Base-by-base conservation (phyloP, 2,797 vertebrate genomes). In the Tokudaia tokunoshimensis region DNA sequence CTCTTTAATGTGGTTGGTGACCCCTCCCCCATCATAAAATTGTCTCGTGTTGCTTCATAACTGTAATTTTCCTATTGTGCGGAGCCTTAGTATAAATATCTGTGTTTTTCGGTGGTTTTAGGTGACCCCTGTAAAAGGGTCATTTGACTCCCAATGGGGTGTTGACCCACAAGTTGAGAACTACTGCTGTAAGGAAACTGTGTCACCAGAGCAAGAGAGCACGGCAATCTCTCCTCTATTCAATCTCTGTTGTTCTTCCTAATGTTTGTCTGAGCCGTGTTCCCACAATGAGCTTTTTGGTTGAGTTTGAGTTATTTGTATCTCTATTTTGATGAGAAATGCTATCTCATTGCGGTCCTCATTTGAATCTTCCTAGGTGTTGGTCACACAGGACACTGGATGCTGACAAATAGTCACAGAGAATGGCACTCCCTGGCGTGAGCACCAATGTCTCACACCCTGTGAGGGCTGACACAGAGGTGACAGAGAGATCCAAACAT, bases 401-500 rank as follows among this genome's bases (percentile, higher is more conserved):
- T 75, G n/a, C 72, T 83, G 80, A 82, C 47, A 50, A 50, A 20
- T 29, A 87, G 63, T 20, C 50, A 59, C 10, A 9, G 34, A 63
- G 67, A 72, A 50, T 63, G 72, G 92, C 86, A 67, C 90, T 89
- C 24, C 15, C n/a, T 22, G 78, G 10, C 61, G 11, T 75, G n/a
- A 6, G 34, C 34, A 55, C 72, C 70, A 34, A 0, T 93, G 75
- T 92, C 87, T 97, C 86, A 93, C 61, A 80, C 12, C 17, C n/a
- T 1, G 4, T 41, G 63, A 83, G 8, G 6, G 1, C 26, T 86
- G 37, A 92, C 44, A 10, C 79, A 78, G 81, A 96, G 1, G 20
- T 79, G n/a, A 92, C 37, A 15, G 89, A 81, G 80, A 96, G 22
- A 63, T 92, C 63, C 50, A 91, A 89, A 78, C 20, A 37, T 82